Conservation (phyloP, 2,113 vertebrate genomes). For the Chloroceryle aenea region DNA sequence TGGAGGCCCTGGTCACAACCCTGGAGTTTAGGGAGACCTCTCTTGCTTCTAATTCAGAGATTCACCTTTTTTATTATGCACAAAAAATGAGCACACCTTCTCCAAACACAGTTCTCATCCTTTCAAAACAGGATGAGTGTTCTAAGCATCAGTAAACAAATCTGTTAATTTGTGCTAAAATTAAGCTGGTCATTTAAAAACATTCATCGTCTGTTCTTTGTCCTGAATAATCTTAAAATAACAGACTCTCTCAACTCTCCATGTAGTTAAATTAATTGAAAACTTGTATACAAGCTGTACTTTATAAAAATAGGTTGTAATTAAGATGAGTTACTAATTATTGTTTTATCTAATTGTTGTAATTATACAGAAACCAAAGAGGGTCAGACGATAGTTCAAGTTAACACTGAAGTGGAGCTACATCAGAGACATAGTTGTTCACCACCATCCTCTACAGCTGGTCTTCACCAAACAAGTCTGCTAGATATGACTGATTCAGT, state of each 20-base stretch:
- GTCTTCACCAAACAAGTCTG: background rate
- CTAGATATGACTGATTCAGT: background rate
- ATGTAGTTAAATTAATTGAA: constrained; percentile 1
- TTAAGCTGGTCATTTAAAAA: constrained; percentile 33
- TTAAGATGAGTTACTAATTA: constrained; percentile 24
- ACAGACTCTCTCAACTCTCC: background rate
- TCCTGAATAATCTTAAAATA: constrained; percentile 32
- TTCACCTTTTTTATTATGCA: background rate
- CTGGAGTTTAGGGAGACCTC: background rate
- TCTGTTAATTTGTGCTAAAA: constrained; percentile 34
- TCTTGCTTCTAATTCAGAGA: background rate
- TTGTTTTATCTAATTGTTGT: constrained; percentile 23
- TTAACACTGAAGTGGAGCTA: background rate
- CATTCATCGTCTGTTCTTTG: constrained; percentile 44
- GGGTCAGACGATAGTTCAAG: background rate
- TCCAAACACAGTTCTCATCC: background rate
- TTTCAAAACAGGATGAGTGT: background rate
- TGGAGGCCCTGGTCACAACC: background rate
- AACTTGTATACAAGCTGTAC: background rate
- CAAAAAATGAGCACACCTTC: background rate
- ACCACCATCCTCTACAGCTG: background rate
- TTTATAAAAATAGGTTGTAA: constrained; percentile 1
- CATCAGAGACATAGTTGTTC: background rate
- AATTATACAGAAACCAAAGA: background rate
- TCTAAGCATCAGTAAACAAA: constrained; percentile 32